These are phyloP conservation scores for Nettapus auritus DNA, from an alignment of 2,113 vertebrate species.

Conservation along the genomic window DNA sequence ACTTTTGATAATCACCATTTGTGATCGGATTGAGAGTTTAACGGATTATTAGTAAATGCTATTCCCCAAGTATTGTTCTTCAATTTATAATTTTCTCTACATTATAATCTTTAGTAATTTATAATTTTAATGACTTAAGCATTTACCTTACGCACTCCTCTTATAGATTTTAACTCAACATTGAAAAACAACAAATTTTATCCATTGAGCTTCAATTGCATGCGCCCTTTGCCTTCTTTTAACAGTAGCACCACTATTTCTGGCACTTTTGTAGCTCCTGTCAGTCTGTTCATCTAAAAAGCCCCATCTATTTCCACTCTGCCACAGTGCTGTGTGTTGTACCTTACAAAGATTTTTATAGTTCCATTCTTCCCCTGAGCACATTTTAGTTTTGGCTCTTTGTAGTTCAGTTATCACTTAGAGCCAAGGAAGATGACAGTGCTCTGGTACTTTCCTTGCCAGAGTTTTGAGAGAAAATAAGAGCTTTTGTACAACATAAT, in stretches of 20 bases:
- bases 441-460: not conserved
- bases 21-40: not conserved
- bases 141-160: not conserved
- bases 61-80: not conserved
- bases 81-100: not conserved
- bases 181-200: not conserved
- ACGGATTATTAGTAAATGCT: not conserved
- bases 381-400: not conserved
- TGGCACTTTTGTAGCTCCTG: not conserved
- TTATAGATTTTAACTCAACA: not conserved
- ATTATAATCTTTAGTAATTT: too few relatives aligned
- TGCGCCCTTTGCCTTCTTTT: not conserved
- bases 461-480: conserved; percentile 10
- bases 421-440: conserved; percentile 1
- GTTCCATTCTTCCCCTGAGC: not conserved
- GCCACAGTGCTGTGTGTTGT: not conserved
- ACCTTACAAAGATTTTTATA: not conserved
- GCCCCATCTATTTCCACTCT: not conserved
- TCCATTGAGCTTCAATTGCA: not conserved
- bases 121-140: not conserved
- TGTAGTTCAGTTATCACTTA: not conserved
- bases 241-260: not conserved
- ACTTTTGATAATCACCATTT: not conserved
- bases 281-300: not conserved
- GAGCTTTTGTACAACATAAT: not conserved